Percentiles rank a stretch among this genome's conserved stretches.
Conservation (phyloP, 2,888 invertebrate species). For the Nyleta sp. region DNA sequence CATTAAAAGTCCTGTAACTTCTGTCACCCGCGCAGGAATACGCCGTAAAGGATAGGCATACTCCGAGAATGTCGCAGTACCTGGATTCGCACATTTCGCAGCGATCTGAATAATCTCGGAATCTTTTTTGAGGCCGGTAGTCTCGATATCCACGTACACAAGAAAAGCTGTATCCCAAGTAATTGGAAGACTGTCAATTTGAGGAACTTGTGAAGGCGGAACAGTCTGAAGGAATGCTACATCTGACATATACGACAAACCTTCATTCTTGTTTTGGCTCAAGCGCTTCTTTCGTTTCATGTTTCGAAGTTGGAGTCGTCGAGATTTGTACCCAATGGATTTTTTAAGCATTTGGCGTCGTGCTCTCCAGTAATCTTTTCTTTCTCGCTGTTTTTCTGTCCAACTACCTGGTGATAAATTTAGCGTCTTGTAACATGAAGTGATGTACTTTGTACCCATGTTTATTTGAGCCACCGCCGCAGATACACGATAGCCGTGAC, state of each 20-base stretch:
- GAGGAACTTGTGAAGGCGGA: background rate
- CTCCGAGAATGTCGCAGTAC: constrained; percentile 3
- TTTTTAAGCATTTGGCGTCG: background rate
- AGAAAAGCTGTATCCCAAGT: background rate
- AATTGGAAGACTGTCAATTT: background rate
- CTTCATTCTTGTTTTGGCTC: constrained; percentile 13
- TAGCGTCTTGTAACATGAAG: no score
- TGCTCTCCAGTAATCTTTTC: constrained; percentile 4
- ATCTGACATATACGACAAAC: constrained; percentile 27
- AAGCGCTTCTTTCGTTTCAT: background rate
- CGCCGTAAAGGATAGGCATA: constrained; percentile 27
- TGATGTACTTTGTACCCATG: constrained; percentile 10
- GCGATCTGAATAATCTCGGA: constrained; percentile 47
- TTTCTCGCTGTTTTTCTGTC: background rate
- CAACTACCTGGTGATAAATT: no score
- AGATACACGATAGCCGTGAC: constrained; percentile 13
- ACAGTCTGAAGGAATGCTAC: constrained; percentile 31
- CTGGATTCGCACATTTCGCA: constrained; percentile 24
- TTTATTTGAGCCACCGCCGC: constrained; percentile 35
- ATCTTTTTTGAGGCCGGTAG: constrained; percentile 30
- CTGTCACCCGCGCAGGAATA: constrained; percentile 15
- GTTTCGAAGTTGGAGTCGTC: background rate
- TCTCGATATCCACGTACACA: constrained; percentile 40
- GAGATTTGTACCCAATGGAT: constrained; percentile 4
- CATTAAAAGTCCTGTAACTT: constrained; percentile 37